phyloP scores from a whole-genome alignment of 2,113 vertebrate genomes.

The Siniperca chuatsi region DNA sequence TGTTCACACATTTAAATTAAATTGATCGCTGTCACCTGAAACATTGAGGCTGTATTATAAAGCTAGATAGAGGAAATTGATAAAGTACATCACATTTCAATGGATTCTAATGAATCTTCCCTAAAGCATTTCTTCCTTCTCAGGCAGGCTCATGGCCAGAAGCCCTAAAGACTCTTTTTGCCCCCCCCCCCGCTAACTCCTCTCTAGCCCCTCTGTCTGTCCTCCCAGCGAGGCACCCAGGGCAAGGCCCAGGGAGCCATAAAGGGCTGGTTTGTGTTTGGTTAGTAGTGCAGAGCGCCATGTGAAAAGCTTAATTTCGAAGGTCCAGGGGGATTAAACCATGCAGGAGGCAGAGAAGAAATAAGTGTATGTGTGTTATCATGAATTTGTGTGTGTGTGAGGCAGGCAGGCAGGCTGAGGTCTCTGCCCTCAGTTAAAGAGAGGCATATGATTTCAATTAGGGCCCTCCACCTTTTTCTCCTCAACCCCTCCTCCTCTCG shows the following conservation, averaged over 20 bases:
- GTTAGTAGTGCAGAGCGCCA: conserved; percentile 72
- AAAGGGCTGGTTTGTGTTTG: conserved; percentile 76
- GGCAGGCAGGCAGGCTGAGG: conserved; percentile 37
- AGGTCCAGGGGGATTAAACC: conserved; percentile 66
- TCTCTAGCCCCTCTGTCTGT: conserved; percentile 26
- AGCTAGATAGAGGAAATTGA: neutral
- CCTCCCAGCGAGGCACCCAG: conserved; percentile 39
- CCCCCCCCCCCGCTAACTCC: neutral
- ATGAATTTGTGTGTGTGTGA: conserved; percentile 47
- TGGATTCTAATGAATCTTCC: neutral
- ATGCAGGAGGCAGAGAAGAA: conserved; percentile 52
- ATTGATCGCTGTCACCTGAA: conserved; percentile 2
- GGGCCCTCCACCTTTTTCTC: conserved; percentile 52
- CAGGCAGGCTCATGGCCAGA: neutral
- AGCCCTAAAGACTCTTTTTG: neutral
- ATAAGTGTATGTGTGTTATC: conserved; percentile 5
- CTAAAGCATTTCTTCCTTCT: neutral
- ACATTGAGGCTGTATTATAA: neutral
- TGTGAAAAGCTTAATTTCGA: conserved; percentile 79
- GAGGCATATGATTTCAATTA: conserved; percentile 82
- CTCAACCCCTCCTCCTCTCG: conserved; percentile 18
- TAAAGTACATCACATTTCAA: conserved; percentile 17
- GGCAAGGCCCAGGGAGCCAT: conserved; percentile 51
- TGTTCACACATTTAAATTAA: neutral
- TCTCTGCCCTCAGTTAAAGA: conserved; percentile 46